Percentiles rank a stretch among this genome's conserved stretches.
These are phyloP conservation scores for Margaritifera margaritifera DNA, from an alignment of 2,888 invertebrate species.

Conservation along the genomic window DNA sequence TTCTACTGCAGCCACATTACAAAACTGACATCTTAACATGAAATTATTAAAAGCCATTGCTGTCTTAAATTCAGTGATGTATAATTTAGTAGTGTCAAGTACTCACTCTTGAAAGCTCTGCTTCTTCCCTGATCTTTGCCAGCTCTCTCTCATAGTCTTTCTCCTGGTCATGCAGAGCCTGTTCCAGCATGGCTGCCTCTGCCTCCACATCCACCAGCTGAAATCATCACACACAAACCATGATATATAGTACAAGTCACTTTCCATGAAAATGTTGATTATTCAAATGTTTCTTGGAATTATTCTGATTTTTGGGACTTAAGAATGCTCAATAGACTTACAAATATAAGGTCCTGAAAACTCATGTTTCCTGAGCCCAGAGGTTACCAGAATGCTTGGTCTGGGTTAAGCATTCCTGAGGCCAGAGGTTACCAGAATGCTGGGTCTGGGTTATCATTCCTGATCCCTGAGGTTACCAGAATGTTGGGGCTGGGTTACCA, in stretches of 20 bases:
- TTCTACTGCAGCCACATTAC: too few species aligned
- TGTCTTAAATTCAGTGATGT: background rate
- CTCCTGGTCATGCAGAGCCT: constrained; percentile 54
- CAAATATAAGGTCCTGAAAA: too few species aligned
- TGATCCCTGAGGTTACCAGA: too few species aligned
- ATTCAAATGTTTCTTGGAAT: constrained; percentile 1
- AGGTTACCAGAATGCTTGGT: too few species aligned
- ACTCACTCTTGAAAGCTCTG: constrained; percentile 53
- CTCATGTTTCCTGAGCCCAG: too few species aligned
- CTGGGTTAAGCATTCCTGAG: too few species aligned
- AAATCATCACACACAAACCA: constrained; percentile 4
- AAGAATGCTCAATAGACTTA: background rate
- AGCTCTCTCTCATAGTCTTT: constrained; percentile 56
- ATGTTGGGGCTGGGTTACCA: too few species aligned
- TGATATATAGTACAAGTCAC: background rate
- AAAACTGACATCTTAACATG: background rate
- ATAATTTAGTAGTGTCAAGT: background rate
- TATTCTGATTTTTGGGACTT: background rate
- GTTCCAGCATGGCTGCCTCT: constrained; percentile 53
- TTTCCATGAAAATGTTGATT: background rate
- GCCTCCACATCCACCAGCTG: constrained; percentile 57
- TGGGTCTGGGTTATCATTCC: too few species aligned
- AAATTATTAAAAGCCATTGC: background rate
- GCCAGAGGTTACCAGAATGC: too few species aligned
- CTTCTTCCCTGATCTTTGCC: constrained; percentile 48